Evolutionary conservation across 92 coral and sea anemone species (phyloP).

Genomic region (Epizoanthus scotinus): DNA sequence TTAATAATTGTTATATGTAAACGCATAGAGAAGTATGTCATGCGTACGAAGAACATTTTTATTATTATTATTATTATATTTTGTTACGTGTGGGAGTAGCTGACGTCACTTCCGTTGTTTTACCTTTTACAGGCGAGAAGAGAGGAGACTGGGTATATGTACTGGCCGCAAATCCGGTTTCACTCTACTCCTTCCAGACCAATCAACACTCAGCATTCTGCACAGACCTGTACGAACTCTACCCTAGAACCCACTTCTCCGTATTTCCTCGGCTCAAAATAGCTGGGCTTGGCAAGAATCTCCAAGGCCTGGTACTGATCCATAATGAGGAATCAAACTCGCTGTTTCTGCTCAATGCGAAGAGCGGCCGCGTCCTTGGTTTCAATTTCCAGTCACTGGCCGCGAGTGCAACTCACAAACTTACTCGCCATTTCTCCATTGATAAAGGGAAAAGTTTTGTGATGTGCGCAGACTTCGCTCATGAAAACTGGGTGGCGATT

Average conservation of each 20-base stretch:
- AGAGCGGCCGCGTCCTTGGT: conserved; percentile 55
- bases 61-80: too few relatives aligned
- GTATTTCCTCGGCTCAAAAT: conserved; percentile 75
- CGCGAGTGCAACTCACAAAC: conserved; percentile 72
- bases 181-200: conserved; percentile 83
- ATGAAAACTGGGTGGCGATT: conserved; percentile 75
- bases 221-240: conserved; percentile 76
- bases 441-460: conserved; percentile 64
- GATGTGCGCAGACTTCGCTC: conserved; percentile 64
- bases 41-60: too few relatives aligned
- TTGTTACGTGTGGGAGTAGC: too few relatives aligned
- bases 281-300: conserved; percentile 83
- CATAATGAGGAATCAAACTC: conserved; percentile 82
- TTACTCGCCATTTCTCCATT: conserved; percentile 90
- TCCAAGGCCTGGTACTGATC: conserved; percentile 80
- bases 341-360: conserved; percentile 68
- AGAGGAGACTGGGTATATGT: conserved; percentile 95
- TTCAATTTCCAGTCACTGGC: conserved; percentile 74
- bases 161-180: conserved; percentile 84
- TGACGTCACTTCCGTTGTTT: background rate
- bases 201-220: conserved; percentile 78
- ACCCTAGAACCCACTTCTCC: conserved; percentile 70
- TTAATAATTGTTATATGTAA: too few relatives aligned
- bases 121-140: conserved; percentile 57
- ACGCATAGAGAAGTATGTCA: too few relatives aligned